These are phyloP conservation scores for Sebastes schlegelii DNA, from an alignment of 2,113 vertebrate genomes.

Conservation along the genomic window DNA sequence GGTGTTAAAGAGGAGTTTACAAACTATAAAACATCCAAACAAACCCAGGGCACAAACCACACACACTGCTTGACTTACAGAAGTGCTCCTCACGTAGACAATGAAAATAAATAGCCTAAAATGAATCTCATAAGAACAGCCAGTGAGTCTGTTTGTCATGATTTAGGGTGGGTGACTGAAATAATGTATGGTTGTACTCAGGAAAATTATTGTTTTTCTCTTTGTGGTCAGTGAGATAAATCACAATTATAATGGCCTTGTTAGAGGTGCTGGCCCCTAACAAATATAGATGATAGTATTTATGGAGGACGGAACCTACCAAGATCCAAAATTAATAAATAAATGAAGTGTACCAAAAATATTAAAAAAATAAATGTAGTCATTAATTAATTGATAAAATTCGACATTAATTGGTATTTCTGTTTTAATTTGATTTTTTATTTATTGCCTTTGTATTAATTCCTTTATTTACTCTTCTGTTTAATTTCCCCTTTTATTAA, in stretches of 20 bases:
- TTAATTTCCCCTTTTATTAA: no score
- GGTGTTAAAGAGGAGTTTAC: neutral
- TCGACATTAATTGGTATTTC: no score
- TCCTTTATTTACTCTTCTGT: no score
- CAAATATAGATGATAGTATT: neutral
- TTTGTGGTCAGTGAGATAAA: constrained; percentile 30
- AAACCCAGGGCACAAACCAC: neutral
- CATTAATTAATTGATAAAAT: no score
- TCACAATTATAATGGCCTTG: constrained; percentile 19
- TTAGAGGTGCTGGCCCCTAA: constrained; percentile 3
- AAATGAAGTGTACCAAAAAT: no score
- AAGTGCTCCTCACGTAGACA: constrained; percentile 1
- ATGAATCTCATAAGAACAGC: constrained; percentile 30
- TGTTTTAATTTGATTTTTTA: no score
- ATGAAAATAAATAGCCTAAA: constrained; percentile 48
- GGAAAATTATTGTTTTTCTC: constrained; percentile 9
- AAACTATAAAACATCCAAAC: constrained; percentile 1
- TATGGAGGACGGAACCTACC: no score
- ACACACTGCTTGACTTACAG: neutral
- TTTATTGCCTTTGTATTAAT: no score
- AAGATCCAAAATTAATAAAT: no score
- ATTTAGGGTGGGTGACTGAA: constrained; percentile 37
- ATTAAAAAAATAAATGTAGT: no score
- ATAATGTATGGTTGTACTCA: neutral
- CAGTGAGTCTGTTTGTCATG: constrained; percentile 41